A percentile compares a stretch with the other conserved stretches of the same genome.
Conservation (phyloP, 2,113 vertebrate species). For the Sula dactylatra region DNA sequence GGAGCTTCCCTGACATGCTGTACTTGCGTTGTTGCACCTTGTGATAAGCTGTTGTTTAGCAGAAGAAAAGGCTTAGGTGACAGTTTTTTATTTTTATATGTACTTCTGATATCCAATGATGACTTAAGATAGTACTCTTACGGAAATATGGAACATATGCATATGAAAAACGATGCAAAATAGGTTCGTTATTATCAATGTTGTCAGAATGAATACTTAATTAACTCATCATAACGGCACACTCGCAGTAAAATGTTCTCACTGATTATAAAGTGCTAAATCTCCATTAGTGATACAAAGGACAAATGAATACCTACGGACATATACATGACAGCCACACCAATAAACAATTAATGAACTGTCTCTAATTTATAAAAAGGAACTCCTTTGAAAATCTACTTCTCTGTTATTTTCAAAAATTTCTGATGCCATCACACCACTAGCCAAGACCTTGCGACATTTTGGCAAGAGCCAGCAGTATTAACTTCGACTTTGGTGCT, state of each 20-base stretch:
- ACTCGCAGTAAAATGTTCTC: background rate
- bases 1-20: background rate
- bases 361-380: background rate
- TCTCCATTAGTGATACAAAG: background rate
- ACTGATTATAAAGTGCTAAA: conserved; percentile 31
- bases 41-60: background rate
- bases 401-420: background rate
- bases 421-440: background rate
- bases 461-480: background rate
- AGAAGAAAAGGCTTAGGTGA: background rate
- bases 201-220: conserved; percentile 42
- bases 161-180: background rate
- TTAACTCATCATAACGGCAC: background rate
- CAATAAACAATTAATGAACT: background rate
- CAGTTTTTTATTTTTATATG: background rate
- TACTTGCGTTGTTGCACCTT: fast-evolving
- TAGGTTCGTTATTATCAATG: conserved; percentile 1
- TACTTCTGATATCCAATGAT: background rate
- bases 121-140: background rate
- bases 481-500: too few species aligned
- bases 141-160: background rate
- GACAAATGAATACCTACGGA: background rate
- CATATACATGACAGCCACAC: background rate
- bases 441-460: background rate
- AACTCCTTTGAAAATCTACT: background rate